A percentile compares a stretch with the other conserved stretches of the same genome.
These are phyloP conservation scores for Caenorhabditis sulstoni DNA, from an alignment of 2,888 invertebrate genomes.

Conservation along the genomic window DNA sequence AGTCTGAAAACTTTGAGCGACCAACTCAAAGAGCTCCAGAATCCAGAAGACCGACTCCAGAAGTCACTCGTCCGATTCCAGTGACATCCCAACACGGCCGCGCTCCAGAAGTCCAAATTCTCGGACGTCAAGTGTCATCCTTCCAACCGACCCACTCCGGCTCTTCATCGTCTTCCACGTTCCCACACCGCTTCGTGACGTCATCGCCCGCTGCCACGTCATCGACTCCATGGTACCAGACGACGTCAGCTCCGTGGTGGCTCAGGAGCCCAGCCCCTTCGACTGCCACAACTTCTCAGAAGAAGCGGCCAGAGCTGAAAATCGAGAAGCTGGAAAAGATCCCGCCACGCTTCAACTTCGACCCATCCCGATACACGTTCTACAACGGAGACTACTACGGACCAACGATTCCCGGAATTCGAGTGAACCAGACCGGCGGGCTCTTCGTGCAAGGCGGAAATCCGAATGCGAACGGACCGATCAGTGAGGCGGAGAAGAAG, in stretches of 20 bases:
- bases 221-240: conserved; percentile 51
- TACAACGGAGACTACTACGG: conserved; percentile 67
- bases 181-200: conserved; percentile 41
- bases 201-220: conserved; percentile 6
- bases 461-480: conserved; percentile 5
- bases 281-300: neutral
- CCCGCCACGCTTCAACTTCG: conserved; percentile 53
- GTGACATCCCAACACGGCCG: conserved; percentile 20
- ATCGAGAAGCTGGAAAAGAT: conserved; percentile 45
- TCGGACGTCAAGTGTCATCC: conserved; percentile 18
- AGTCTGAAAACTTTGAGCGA: neutral
- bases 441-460: conserved; percentile 38
- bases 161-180: conserved; percentile 9
- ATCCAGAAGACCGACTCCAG: neutral
- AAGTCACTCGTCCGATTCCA: neutral
- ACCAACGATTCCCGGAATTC: conserved; percentile 65
- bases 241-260: conserved; percentile 56
- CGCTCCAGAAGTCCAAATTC: conserved; percentile 27
- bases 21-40: conserved; percentile 3
- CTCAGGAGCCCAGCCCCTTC: conserved; percentile 45
- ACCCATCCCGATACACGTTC: conserved; percentile 61
- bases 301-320: conserved; percentile 46
- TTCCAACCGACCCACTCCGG: conserved; percentile 23
- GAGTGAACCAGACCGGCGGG: conserved; percentile 51
- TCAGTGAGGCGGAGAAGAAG: conserved; percentile 23